Evolutionary conservation across 2,888 invertebrate species (phyloP), one percentile per base, ranked within the genome.

Genomic region (Eristalis tenax): DNA sequence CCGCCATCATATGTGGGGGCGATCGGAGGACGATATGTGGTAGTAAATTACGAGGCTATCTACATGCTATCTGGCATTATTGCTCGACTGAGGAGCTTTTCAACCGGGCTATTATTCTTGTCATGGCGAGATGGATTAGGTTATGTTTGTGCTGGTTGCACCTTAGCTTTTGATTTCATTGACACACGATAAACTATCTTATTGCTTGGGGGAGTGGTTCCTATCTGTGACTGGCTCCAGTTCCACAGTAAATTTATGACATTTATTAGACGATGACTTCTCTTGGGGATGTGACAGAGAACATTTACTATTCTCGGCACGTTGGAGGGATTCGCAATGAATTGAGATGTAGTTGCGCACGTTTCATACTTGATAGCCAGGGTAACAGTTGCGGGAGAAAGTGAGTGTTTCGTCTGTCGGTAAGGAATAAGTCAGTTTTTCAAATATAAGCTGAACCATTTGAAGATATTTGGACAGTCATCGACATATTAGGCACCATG

Each of bases 1-100:
- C 57, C 69, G 23, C 64, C 57, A 11, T 28, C 63, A 43, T 81
- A 77, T 85, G 81, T 85, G 84, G 80, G 81, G 81, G 76, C 84
- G 32, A 56, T 75, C 65, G 50, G 50, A n/a, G 4, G 59, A 71
- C 38, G 66, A 50, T 43, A 26, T 61, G 32, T 64, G 82, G 66
- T 71, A 76, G 82, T 75, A 64, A 81, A 81, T 64, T 65, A 81
- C 63, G 57, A 15, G 69, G 56, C 2, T 40, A 50, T 66, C 61
- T 84, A 26, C 22, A 43, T n/a, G 28, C 6, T 61, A 80, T 84
- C 75, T 79, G 66, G 15, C 28, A 2, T 50, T 18, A 28, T 32
- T 43, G 22, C 8, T 15, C 56, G 74, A 65, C 56, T 65, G 83
- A 61, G 66, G 59, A 74, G 38, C 10, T 35, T 18, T 8, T 8